Base-by-base conservation (phyloP, 2,888 invertebrate species). In the Acrobasis consociella region DNA sequence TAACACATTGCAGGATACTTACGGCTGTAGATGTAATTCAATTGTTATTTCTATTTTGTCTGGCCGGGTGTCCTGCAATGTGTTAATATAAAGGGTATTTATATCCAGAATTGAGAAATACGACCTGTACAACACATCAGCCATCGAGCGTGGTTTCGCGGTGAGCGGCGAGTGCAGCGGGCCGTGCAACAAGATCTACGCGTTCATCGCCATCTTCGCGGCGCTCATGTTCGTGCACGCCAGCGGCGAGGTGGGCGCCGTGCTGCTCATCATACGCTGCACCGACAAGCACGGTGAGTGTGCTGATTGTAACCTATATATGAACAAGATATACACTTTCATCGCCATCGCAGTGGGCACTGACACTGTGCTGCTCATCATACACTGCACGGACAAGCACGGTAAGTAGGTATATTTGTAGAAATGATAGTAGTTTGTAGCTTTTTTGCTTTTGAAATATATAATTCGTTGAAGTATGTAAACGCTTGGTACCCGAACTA, bases 191-290 rank as follows among this genome's bases (percentile, higher is more conserved):
- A 96, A 95, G 84, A 96, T 97, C 80, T 94, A 96, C 82, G 93
- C 95, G 79, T 98, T 98, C 90, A 95, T 89, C 1, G 89, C 86
- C 0, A 93, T 98, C 64, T 98, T 98, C 91, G 97, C 97, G 13
- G 93, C 96, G 71, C 95, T 97, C 81, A 98, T 98, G 83, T 97
- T 98, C 87, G 96, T 97, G 75, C 98, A 98, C 87, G 97, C 98
- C 67, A 98, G 97, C 62, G 97, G 97, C 42, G 98, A 98, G 86
- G 98, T 98, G 58, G 98, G 98, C 64, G 96, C 97, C 59, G 97
- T 98, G 94, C 86, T 98, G 74, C 94, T 98, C 67, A 97, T 97
- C 66, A 95, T 98, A 85, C 95, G 98, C 61, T 98, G 98, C 83
- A 98, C 98, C 13, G 97, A 97, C 85, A 97, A 97, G 49, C 94